These are phyloP conservation scores for Drosophila leontia DNA, from an alignment of 1,140 invertebrate genomes.

Conservation along the genomic window DNA sequence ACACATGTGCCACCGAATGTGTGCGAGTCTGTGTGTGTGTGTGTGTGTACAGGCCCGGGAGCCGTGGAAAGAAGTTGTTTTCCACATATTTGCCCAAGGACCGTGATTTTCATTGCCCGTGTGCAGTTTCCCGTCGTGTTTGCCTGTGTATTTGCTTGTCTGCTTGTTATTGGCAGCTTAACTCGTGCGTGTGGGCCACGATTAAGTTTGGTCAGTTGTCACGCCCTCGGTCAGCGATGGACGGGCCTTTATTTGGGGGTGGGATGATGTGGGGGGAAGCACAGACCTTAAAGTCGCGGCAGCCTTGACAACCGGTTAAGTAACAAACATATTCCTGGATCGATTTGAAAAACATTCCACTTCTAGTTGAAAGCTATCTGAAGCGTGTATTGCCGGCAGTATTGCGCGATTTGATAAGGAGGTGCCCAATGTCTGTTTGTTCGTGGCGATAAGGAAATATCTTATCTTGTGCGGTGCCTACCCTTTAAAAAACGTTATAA, in stretches of 20 bases:
- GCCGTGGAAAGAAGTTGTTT: conserved; percentile 32
- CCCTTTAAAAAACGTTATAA: not conserved
- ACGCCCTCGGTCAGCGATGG: conserved; percentile 44
- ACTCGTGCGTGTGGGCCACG: conserved; percentile 39
- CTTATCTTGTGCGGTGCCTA: conserved; percentile 5
- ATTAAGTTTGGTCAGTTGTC: conserved; percentile 74
- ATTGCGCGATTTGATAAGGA: conserved; percentile 8
- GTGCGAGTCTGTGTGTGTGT: conserved; percentile 9
- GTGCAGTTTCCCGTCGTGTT: conserved; percentile 15
- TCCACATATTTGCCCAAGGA: conserved; percentile 40
- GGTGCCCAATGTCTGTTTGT: not conserved
- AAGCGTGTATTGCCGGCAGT: not conserved
- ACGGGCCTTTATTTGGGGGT: not conserved
- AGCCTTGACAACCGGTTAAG: conserved; percentile 41
- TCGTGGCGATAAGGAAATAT: conserved; percentile 7
- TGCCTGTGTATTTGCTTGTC: conserved; percentile 47
- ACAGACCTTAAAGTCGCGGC: conserved; percentile 8
- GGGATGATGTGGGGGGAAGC: not conserved
- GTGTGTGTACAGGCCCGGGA: not conserved
- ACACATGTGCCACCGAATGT: conserved; percentile 23
- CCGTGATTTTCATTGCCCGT: conserved; percentile 56
- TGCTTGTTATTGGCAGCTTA: conserved; percentile 41
- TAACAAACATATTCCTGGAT: conserved; percentile 37
- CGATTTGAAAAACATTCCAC: conserved; percentile 15
- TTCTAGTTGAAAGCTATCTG: not conserved